Base-by-base conservation (phyloP, 2,888 invertebrate genomes). In the Furcula furcula region DNA sequence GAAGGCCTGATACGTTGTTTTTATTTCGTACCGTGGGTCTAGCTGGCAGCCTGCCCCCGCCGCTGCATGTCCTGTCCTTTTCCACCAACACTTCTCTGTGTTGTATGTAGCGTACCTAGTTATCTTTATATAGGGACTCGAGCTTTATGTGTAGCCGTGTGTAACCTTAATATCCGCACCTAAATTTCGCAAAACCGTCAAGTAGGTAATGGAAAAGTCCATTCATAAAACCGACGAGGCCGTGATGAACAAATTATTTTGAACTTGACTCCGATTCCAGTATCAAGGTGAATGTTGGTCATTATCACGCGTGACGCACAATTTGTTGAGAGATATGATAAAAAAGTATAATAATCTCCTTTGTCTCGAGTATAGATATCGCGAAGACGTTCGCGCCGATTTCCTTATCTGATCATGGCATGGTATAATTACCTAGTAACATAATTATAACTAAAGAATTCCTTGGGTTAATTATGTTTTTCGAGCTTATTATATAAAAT, bases 181-280 rank as follows among this genome's bases (percentile, higher is more conserved):
- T n/a, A n/a, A n/a, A n/a, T n/a, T n/a, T n/a, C n/a, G n/a, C n/a
- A n/a, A n/a, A n/a, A n/a, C n/a, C n/a, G n/a, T n/a, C n/a, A n/a
- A n/a, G n/a, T n/a, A n/a, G n/a, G n/a, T n/a, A n/a, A 20, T 20
- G 20, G 20, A 20, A 20, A 20, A 20, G 20, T 20, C 7, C 20
- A 20, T 20, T 20, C 20, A 20, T 20, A 20, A 20, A 20, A 20
- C 20, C 2, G 2, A 20, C 20, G n/a, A 6, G n/a, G n/a, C n/a
- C 3, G 7, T 7, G 3, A 7, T 7, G 20, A 10, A 7, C 4
- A 23, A 23, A 10, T 3, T 11, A 2, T 41, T 57, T 47, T 76
- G 75, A 76, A 76, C 76, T 75, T 77, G 74, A 74, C 65, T 66
- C 42, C 36, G 35, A 46, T 65, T 55, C 52, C 41, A 49, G 38